Conservation (phyloP, 2,888 invertebrate species). For the Drosophila suboccidentalis region DNA sequence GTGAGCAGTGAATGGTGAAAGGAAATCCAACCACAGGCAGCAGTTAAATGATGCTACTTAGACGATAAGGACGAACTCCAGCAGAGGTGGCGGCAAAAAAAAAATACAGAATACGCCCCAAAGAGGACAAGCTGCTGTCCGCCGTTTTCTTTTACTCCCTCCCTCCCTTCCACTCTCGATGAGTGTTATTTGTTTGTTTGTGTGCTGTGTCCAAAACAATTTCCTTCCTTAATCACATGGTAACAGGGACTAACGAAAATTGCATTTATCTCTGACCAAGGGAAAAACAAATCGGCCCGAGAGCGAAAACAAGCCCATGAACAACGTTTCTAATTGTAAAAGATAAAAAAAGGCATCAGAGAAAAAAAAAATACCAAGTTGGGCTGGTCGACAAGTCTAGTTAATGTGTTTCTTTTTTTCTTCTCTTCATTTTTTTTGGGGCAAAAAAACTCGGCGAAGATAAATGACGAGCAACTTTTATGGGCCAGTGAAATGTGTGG, state of each 20-base stretch:
- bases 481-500: slow-evolving; percentile 33
- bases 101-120: slow-evolving; percentile 19
- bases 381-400: slow-evolving; percentile 63
- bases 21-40: slow-evolving; percentile 66
- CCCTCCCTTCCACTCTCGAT: background rate
- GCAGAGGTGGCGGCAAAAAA: slow-evolving; percentile 13
- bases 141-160: background rate
- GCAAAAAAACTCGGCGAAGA: slow-evolving; percentile 51
- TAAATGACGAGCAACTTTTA: slow-evolving; percentile 73
- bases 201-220: slow-evolving; percentile 83
- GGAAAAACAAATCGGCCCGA: slow-evolving; percentile 59
- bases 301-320: slow-evolving; percentile 58
- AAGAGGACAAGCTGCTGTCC: slow-evolving; percentile 13
- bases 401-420: slow-evolving; percentile 52
- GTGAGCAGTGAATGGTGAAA: slow-evolving; percentile 32
- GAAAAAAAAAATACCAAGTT: slow-evolving; percentile 41
- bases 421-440: slow-evolving; percentile 17
- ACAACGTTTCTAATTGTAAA: slow-evolving; percentile 72
- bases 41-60: slow-evolving; percentile 81
- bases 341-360: slow-evolving; percentile 61
- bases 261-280: slow-evolving; percentile 77
- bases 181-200: slow-evolving; percentile 71
- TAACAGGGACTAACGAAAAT: slow-evolving; percentile 67
- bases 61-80: slow-evolving; percentile 67
- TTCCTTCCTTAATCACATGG: slow-evolving; percentile 85